phyloP scores from a whole-genome alignment of 2,113 vertebrate species.

The Sylvietta virens region DNA sequence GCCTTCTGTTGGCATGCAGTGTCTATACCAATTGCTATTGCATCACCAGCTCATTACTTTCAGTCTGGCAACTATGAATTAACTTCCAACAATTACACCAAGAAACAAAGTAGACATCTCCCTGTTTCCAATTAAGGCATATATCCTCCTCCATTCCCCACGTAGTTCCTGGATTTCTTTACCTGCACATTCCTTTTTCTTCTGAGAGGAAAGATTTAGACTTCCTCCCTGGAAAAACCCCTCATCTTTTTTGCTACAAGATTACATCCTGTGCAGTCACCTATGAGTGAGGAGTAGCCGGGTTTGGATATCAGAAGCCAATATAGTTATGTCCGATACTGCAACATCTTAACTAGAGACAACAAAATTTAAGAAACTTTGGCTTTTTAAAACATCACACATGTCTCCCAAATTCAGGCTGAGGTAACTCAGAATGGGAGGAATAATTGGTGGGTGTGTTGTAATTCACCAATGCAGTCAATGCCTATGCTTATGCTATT shows the following conservation, averaged over 20 bases:
- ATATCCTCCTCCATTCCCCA: not conserved
- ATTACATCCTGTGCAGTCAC: not conserved
- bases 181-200: not conserved
- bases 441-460: not conserved
- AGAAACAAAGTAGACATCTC: not conserved
- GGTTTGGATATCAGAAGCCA: not conserved
- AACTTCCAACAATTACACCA: not conserved
- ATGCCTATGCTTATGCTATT: not conserved
- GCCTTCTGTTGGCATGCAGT: not conserved
- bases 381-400: not conserved
- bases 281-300: not conserved
- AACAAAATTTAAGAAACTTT: not conserved
- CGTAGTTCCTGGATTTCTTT: not conserved
- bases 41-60: not conserved
- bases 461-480: not conserved
- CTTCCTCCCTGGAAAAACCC: not conserved
- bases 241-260: not conserved
- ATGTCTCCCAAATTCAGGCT: not conserved
- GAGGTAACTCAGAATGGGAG: not conserved
- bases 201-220: not conserved
- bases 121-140: not conserved
- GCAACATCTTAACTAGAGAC: not conserved
- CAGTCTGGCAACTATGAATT: not conserved
- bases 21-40: not conserved
- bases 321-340: not conserved